Percentiles rank a stretch among this genome's conserved stretches.
Evolutionary conservation across 2,888 invertebrate genomes (phyloP).

Genomic region (Spialia ferax): DNA sequence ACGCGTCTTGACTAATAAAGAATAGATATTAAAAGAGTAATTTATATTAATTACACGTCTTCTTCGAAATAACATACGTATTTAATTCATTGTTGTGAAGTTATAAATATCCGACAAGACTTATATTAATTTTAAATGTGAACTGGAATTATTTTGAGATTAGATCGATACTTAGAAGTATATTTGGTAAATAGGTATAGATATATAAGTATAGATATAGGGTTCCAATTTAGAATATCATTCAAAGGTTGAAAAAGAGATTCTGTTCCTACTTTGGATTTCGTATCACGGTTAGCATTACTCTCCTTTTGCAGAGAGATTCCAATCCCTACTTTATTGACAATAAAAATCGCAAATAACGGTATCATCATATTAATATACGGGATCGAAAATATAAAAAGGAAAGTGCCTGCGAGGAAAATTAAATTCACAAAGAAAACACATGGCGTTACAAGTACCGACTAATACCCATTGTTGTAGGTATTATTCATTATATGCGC

Average conservation of each 20-base stretch:
- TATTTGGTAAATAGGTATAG: too few species aligned
- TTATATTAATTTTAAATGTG: too few species aligned
- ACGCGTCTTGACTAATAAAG: background rate
- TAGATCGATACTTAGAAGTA: too few species aligned
- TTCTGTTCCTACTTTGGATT: background rate
- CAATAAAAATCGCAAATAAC: conserved; percentile 1
- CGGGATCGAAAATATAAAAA: background rate
- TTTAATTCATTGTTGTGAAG: background rate
- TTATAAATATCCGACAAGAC: too few species aligned
- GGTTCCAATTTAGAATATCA: too few species aligned
- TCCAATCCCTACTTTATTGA: background rate
- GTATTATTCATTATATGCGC: conserved; percentile 68
- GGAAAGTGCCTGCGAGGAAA: conserved; percentile 56
- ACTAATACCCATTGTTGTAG: conserved; percentile 50
- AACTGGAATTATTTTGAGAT: too few species aligned
- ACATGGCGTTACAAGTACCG: conserved; percentile 67
- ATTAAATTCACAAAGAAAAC: conserved; percentile 65
- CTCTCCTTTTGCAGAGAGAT: background rate
- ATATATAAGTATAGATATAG: too few species aligned
- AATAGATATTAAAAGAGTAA: background rate
- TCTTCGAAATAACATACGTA: background rate
- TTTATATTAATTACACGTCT: background rate
- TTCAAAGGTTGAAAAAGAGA: too few species aligned
- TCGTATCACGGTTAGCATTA: background rate
- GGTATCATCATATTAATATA: conserved; percentile 9